Evolutionary conservation across 2,797 vertebrate species (phyloP).

Genomic region (Hozukius guyotensis): DNA sequence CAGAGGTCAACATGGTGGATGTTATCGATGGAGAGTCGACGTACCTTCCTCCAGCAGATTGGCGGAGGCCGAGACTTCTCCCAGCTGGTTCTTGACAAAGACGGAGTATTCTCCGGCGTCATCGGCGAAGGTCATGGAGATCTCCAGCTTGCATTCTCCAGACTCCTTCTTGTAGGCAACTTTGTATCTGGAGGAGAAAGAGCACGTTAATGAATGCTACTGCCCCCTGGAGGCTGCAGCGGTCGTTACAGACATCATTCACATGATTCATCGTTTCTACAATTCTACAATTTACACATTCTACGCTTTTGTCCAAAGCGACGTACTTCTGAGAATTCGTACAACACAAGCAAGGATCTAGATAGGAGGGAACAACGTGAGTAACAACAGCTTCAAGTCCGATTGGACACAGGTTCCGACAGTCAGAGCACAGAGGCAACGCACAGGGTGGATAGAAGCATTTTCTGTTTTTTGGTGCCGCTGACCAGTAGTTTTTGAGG

Average conservation of each 20-base stretch:
- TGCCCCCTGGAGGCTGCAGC: neutral
- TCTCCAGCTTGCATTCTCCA: conserved; percentile 94
- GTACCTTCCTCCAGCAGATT: conserved; percentile 94
- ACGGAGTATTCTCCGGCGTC: conserved; percentile 97
- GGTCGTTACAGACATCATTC: neutral
- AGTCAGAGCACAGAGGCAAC: too few species aligned
- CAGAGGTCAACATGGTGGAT: neutral
- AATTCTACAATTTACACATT: too few species aligned
- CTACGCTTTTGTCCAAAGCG: too few species aligned
- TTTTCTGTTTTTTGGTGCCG: too few species aligned
- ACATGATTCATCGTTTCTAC: neutral
- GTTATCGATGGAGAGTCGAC: too few species aligned
- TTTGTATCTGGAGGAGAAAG: conserved; percentile 79
- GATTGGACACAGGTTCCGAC: too few species aligned
- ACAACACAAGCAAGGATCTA: too few species aligned
- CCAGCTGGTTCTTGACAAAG: conserved; percentile 90
- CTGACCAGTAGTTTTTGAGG: neutral
- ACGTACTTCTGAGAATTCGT: too few species aligned
- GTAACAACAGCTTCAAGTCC: too few species aligned
- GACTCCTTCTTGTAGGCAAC: conserved; percentile 88
- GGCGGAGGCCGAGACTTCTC: conserved; percentile 90
- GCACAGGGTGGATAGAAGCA: too few species aligned
- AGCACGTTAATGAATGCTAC: neutral
- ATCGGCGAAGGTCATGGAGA: conserved; percentile 98
- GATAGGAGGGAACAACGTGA: too few species aligned